Conservation (phyloP, 2,113 vertebrate species). For the Chauna torquata region DNA sequence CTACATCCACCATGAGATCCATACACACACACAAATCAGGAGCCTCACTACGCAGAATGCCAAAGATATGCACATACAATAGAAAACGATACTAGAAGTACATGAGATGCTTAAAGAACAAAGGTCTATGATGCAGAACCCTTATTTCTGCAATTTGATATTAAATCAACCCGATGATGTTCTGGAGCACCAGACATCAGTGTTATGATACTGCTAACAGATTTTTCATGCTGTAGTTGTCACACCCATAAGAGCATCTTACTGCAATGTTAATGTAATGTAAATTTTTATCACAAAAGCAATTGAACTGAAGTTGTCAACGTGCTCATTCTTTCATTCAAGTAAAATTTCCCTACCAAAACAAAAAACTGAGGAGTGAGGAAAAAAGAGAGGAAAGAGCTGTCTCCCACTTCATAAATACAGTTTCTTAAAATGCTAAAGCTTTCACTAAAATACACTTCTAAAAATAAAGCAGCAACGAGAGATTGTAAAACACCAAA, state of each 20-base stretch:
- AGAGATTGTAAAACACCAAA: background rate
- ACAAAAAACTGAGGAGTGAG: background rate
- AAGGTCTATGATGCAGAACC: background rate
- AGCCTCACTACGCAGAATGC: background rate
- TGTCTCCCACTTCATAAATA: background rate
- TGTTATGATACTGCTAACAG: background rate
- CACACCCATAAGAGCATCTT: background rate
- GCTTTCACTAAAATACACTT: background rate
- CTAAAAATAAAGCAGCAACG: background rate
- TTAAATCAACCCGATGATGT: background rate
- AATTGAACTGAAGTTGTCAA: background rate
- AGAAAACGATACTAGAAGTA: background rate
- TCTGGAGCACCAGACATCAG: background rate
- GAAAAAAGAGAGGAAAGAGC: background rate
- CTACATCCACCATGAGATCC: background rate
- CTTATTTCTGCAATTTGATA: background rate
- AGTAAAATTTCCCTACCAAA: background rate
- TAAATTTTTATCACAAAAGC: background rate
- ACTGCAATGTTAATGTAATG: background rate
- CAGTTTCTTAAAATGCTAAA: background rate
- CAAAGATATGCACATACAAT: background rate
- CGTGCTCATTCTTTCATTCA: background rate
- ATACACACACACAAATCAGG: background rate
- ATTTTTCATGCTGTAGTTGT: background rate
- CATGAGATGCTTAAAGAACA: background rate